phyloP scores from a whole-genome alignment of 2,888 invertebrate species.

The Dorcus parallelipipedus region DNA sequence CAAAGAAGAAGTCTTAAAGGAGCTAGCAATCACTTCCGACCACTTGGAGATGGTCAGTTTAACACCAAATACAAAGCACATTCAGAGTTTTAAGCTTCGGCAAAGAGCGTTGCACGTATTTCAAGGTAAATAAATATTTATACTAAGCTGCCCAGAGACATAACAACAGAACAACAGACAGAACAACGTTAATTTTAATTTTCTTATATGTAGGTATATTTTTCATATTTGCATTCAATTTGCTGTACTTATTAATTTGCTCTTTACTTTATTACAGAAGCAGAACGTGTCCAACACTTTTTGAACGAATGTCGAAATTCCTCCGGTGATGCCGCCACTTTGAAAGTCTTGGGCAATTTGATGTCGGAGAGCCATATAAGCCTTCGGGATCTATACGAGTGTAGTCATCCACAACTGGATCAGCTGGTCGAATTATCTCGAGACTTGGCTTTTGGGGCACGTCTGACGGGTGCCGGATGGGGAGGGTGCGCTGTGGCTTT shows the following conservation, averaged over 20 bases:
- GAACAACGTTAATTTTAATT: too few relatives aligned
- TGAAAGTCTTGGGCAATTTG: slow-evolving; percentile 67
- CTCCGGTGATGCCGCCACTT: slow-evolving; percentile 42
- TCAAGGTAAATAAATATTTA: slow-evolving; percentile 54
- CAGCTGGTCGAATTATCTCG: slow-evolving; percentile 70
- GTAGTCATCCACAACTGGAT: slow-evolving; percentile 88
- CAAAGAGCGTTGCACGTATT: slow-evolving; percentile 89
- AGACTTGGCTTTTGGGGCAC: slow-evolving; percentile 65
- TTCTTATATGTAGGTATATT: too few relatives aligned
- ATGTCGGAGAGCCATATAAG: slow-evolving; percentile 91
- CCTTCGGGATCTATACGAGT: slow-evolving; percentile 82
- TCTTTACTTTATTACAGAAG: slow-evolving; percentile 58
- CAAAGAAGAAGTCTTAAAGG: slow-evolving; percentile 62
- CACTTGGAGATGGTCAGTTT: slow-evolving; percentile 66
- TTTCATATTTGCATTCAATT: too few relatives aligned
- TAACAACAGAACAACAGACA: too few relatives aligned
- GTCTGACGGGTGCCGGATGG: slow-evolving; percentile 96
- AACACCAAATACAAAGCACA: slow-evolving; percentile 60
- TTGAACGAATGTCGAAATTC: slow-evolving; percentile 57
- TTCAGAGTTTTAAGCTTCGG: slow-evolving; percentile 70
- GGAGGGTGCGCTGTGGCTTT: slow-evolving; percentile 94
- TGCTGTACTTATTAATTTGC: too few relatives aligned
- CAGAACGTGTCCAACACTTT: slow-evolving; percentile 78
- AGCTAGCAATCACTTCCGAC: slow-evolving; percentile 57
- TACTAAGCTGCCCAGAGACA: too few relatives aligned